Evolutionary conservation across 2,113 vertebrate species (phyloP).

Genomic region (Sisor rabdophorus): DNA sequence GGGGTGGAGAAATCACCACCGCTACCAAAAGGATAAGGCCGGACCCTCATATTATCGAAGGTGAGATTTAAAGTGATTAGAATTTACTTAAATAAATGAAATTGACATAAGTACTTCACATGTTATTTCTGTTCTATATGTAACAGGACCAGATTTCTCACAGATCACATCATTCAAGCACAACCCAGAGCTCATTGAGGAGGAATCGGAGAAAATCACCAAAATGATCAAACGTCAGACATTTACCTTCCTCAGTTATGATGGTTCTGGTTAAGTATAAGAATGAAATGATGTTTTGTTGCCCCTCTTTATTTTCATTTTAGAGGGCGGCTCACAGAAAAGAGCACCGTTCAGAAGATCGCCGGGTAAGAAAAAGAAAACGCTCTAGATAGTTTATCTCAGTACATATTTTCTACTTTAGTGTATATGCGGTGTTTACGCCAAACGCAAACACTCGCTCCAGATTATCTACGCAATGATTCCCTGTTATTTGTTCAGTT

Average conservation of each 20-base stretch:
- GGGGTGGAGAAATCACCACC: constrained; percentile 59
- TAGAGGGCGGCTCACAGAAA: constrained; percentile 37
- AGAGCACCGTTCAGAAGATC: constrained; percentile 15
- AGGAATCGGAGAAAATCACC: constrained; percentile 66
- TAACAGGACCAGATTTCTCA: constrained; percentile 65
- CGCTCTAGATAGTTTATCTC: background rate
- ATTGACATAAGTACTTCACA: background rate
- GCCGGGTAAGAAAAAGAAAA: constrained; percentile 30
- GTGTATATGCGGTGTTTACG: no score
- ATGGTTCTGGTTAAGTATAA: background rate
- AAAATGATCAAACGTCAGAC: constrained; percentile 67
- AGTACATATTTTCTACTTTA: background rate
- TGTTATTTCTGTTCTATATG: background rate
- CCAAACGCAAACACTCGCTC: no score
- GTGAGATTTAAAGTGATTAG: constrained; percentile 8
- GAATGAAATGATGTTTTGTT: background rate
- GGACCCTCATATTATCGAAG: constrained; percentile 62
- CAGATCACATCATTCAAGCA: constrained; percentile 62
- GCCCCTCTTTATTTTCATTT: background rate
- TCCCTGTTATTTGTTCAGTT: no score
- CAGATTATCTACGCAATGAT: no score
- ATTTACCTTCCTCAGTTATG: background rate
- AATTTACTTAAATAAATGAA: background rate
- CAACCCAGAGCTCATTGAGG: constrained; percentile 55
- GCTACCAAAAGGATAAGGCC: constrained; percentile 65